A percentile compares a stretch with the other conserved stretches of the same genome.
These are phyloP conservation scores for Scaptodrosophila latifasciaeformis DNA, from an alignment of 2,888 invertebrate genomes.

Conservation along the genomic window DNA sequence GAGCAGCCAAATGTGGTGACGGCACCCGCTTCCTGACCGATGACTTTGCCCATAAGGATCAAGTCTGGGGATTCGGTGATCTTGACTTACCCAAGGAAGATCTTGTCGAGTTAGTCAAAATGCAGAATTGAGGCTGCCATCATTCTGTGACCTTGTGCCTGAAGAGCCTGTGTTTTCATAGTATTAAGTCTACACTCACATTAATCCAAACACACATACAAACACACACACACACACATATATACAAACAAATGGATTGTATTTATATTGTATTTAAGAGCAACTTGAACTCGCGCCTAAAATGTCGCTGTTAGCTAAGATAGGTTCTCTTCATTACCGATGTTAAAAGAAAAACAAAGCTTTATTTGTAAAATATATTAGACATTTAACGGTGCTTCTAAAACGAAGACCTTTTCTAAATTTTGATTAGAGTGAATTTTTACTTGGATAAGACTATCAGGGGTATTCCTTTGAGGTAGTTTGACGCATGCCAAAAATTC, in stretches of 20 bases:
- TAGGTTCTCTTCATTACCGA: too few relatives aligned
- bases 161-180: constrained; percentile 35
- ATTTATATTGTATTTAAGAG: too few relatives aligned
- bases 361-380: too few relatives aligned
- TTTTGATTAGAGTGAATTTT: too few relatives aligned
- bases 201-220: constrained; percentile 5
- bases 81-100: constrained; percentile 78
- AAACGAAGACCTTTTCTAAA: too few relatives aligned
- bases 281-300: too few relatives aligned
- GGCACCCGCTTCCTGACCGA: constrained; percentile 76
- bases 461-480: too few relatives aligned
- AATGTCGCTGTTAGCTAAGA: too few relatives aligned
- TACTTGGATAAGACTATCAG: too few relatives aligned
- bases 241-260: constrained; percentile 3
- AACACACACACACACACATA: background rate
- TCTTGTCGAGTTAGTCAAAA: constrained; percentile 76
- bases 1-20: constrained; percentile 79
- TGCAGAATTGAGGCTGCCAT: constrained; percentile 73
- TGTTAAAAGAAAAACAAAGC: too few relatives aligned
- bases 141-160: background rate
- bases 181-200: constrained; percentile 31
- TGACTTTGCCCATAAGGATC: constrained; percentile 71
- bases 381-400: too few relatives aligned
- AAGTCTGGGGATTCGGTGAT: constrained; percentile 81
- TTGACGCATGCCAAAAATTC: too few relatives aligned